A percentile compares a stretch with the other conserved stretches of the same genome.
phyloP scores from a whole-genome alignment of 2,113 vertebrate genomes.

The Dipodomys spectabilis region DNA sequence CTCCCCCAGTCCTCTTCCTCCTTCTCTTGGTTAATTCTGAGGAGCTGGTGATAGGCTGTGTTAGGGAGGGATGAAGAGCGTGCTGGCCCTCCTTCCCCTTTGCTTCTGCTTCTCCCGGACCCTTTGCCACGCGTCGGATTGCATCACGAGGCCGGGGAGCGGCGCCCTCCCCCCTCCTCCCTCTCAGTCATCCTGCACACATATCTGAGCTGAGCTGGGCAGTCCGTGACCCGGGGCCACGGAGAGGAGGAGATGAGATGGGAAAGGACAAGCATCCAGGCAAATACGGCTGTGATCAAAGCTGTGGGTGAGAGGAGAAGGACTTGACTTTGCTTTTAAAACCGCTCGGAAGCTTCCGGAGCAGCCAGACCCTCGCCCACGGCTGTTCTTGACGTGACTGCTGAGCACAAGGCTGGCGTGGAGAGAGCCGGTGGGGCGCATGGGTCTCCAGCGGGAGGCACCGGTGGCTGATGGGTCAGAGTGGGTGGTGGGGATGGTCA shows the following conservation, averaged over 20 bases:
- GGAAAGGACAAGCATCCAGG: not conserved
- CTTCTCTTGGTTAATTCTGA: not conserved
- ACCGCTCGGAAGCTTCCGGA: not conserved
- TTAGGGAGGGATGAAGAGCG: too few relatives aligned
- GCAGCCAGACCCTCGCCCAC: rapidly evolving
- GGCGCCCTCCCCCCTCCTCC: not conserved
- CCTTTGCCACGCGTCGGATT: not conserved
- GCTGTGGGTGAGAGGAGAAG: rapidly evolving
- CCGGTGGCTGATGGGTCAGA: rapidly evolving
- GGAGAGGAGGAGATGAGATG: too few relatives aligned
- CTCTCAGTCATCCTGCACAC: not conserved
- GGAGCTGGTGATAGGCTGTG: not conserved
- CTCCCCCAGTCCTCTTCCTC: too few relatives aligned
- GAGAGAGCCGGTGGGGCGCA: not conserved
- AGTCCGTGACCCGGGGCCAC: too few relatives aligned
- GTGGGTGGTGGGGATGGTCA: not conserved
- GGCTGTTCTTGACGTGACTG: too few relatives aligned
- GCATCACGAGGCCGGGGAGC: not conserved
- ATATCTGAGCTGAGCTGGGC: too few relatives aligned
- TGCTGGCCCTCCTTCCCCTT: not conserved
- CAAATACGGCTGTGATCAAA: not conserved
- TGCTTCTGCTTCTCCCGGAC: not conserved
- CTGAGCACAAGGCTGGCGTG: not conserved
- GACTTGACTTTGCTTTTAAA: not conserved
- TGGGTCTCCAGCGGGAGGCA: rapidly evolving